phyloP scores from a whole-genome alignment of 2,888 invertebrate species.

The Drosophila anomalipes region DNA sequence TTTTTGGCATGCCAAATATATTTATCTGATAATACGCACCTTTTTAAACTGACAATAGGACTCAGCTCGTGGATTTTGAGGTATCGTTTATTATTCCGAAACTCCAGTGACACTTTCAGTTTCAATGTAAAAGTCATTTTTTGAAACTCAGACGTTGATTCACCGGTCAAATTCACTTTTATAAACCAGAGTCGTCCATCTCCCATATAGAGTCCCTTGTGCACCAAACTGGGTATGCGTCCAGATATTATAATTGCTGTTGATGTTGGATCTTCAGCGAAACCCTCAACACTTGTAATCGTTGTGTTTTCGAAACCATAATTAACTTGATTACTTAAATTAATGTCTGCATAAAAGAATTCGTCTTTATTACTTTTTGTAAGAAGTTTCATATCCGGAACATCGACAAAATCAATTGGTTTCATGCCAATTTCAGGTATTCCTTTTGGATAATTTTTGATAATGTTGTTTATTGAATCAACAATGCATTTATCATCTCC shows the following conservation, averaged over 20 bases:
- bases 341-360: constrained; percentile 19
- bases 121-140: constrained; percentile 55
- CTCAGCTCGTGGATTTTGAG: constrained; percentile 51
- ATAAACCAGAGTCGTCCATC: constrained; percentile 24
- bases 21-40: constrained; percentile 38
- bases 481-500: constrained; percentile 46
- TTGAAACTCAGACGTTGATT: constrained; percentile 50
- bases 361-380: neutral
- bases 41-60: constrained; percentile 44
- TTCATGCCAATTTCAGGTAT: constrained; percentile 51
- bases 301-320: constrained; percentile 64
- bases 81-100: constrained; percentile 58
- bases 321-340: constrained; percentile 44
- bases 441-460: constrained; percentile 45
- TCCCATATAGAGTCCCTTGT: constrained; percentile 42
- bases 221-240: constrained; percentile 56
- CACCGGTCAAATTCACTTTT: constrained; percentile 34
- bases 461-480: constrained; percentile 44
- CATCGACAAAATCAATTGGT: constrained; percentile 51
- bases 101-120: constrained; percentile 50
- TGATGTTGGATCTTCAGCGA: constrained; percentile 52
- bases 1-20: neutral
- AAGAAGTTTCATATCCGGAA: constrained; percentile 27
- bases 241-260: constrained; percentile 57
- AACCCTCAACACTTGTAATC: constrained; percentile 58